Percentiles rank a stretch among this genome's conserved stretches.
Evolutionary conservation across 2,888 invertebrate genomes (phyloP).

Genomic region (Leptogaster cylindrica): DNA sequence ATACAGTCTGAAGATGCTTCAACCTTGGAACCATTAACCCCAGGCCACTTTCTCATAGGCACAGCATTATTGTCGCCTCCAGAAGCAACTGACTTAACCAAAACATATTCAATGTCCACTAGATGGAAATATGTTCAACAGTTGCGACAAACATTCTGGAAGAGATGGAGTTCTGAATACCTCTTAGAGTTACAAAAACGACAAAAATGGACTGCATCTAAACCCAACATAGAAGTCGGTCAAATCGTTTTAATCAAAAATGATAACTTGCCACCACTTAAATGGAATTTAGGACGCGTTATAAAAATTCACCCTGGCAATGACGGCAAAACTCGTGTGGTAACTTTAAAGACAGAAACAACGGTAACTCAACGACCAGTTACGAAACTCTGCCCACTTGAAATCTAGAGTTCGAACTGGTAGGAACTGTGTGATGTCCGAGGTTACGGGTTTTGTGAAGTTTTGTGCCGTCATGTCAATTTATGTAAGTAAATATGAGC

Average conservation of each 20-base stretch:
- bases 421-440: neutral
- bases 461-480: neutral
- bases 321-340: neutral
- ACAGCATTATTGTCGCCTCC: slow-evolving; percentile 44
- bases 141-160: slow-evolving; percentile 39
- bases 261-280: slow-evolving; percentile 19
- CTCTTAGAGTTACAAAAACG: slow-evolving; percentile 13
- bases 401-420: neutral
- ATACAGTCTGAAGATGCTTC: slow-evolving; percentile 44
- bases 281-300: slow-evolving; percentile 10
- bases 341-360: neutral
- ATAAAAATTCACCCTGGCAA: neutral
- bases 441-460: neutral
- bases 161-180: slow-evolving; percentile 30
- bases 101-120: too few species aligned
- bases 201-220: neutral
- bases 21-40: slow-evolving; percentile 40
- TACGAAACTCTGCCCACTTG: neutral
- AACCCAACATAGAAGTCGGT: neutral
- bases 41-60: slow-evolving; percentile 45
- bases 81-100: neutral
- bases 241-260: neutral
- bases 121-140: slow-evolving; percentile 37
- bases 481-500: neutral
- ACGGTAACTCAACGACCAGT: neutral